phyloP scores from a whole-genome alignment of 1,140 invertebrate genomes.

The Zophobas morio region DNA sequence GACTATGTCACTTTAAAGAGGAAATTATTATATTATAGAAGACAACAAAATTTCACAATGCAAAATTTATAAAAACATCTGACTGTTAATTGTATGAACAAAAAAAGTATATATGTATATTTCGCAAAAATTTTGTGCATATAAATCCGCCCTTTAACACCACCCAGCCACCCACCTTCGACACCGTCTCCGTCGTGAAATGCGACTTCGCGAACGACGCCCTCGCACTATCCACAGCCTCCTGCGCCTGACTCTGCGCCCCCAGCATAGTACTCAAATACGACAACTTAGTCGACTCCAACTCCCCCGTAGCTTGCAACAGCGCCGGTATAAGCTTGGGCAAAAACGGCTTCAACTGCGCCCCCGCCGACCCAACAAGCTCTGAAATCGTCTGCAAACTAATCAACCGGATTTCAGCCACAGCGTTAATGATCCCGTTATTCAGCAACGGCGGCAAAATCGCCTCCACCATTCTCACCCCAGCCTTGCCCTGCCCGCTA shows the following conservation, averaged over 20 bases:
- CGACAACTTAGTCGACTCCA: slow-evolving; percentile 85
- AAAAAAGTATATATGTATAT: too few relatives aligned
- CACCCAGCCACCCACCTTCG: slow-evolving; percentile 74
- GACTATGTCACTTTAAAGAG: too few relatives aligned
- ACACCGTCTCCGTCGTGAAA: slow-evolving; percentile 90
- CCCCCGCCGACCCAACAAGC: slow-evolving; percentile 85
- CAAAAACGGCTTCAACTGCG: slow-evolving; percentile 84
- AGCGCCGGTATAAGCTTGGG: slow-evolving; percentile 86
- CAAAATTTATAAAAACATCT: too few relatives aligned
- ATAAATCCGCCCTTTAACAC: background rate
- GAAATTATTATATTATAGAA: too few relatives aligned
- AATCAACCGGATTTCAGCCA: slow-evolving; percentile 84
- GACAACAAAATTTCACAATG: too few relatives aligned
- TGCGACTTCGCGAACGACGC: slow-evolving; percentile 85
- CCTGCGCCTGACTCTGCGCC: slow-evolving; percentile 76
- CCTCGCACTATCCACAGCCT: slow-evolving; percentile 82
- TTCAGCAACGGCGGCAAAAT: slow-evolving; percentile 88
- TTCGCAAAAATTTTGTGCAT: too few relatives aligned
- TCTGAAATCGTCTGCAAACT: slow-evolving; percentile 89
- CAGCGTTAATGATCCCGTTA: slow-evolving; percentile 82
- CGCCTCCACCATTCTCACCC: slow-evolving; percentile 81
- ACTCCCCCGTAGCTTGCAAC: slow-evolving; percentile 86
- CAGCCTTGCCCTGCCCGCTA: slow-evolving; percentile 82
- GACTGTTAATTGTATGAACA: too few relatives aligned
- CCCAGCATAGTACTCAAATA: slow-evolving; percentile 84